These are phyloP conservation scores for Liparis tanakae DNA, from an alignment of 2,797 vertebrate species.

Conservation along the genomic window DNA sequence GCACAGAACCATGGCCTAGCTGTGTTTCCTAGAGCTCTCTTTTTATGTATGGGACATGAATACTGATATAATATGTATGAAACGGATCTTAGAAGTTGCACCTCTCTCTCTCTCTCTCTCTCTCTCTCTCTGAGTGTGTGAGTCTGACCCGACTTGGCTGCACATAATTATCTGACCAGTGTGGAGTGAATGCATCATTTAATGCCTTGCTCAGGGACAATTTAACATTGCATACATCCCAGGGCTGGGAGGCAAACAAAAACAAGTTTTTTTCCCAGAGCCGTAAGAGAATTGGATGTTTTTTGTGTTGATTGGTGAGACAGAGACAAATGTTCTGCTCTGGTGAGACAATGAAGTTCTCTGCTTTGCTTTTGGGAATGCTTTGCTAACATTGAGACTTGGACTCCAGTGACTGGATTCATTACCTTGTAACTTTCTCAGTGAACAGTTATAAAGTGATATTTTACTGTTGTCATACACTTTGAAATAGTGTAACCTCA, in stretches of 20 bases:
- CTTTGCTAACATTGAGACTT: slow-evolving; percentile 11
- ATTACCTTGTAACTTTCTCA: slow-evolving; percentile 8
- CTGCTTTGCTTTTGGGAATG: not conserved
- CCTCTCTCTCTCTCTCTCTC: not conserved
- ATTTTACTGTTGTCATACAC: slow-evolving; percentile 28
- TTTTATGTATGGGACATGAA: not conserved
- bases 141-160: not conserved
- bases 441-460: slow-evolving; percentile 17
- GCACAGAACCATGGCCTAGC: too few species aligned
- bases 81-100: not conserved
- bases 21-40: not conserved
- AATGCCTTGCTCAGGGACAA: not conserved
- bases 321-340: not conserved
- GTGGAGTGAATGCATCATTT: not conserved
- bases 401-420: not conserved
- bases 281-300: not conserved
- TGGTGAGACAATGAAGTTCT: not conserved
- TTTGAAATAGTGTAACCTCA: slow-evolving; percentile 56
- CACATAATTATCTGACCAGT: too few species aligned
- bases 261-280: not conserved
- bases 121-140: too few species aligned
- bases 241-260: not conserved
- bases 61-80: not conserved
- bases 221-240: not conserved
- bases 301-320: slow-evolving; percentile 1